Percentiles rank a stretch among this genome's conserved stretches.
phyloP scores from a whole-genome alignment of 2,797 vertebrate species.

The Harpagifer antarcticus region DNA sequence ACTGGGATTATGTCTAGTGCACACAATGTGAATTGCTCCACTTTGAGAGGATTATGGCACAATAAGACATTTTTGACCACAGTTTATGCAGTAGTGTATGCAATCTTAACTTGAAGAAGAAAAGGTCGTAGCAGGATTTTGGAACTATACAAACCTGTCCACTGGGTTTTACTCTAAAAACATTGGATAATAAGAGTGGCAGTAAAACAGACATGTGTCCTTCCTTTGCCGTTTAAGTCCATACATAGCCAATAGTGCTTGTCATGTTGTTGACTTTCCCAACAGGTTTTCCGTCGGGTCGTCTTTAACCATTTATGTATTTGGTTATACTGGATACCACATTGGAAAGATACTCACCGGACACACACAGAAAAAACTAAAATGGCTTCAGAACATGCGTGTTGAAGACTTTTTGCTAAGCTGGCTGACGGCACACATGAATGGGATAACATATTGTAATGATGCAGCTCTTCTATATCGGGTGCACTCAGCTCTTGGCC shows the following conservation, averaged over 20 bases:
- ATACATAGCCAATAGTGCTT: background rate
- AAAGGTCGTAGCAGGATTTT: constrained; percentile 1
- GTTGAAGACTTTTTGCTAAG: background rate
- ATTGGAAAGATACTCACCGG: background rate
- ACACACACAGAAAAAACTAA: background rate
- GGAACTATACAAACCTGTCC: background rate
- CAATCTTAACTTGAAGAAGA: constrained; percentile 17
- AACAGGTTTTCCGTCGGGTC: background rate
- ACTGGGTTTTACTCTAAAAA: constrained; percentile 6
- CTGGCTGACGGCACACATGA: background rate
- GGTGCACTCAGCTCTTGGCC: background rate
- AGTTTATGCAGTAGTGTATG: background rate
- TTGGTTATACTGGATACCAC: background rate
- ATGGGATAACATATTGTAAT: background rate
- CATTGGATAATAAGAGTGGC: background rate
- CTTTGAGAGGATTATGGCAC: constrained; percentile 30
- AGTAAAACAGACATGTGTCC: background rate
- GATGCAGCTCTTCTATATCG: background rate
- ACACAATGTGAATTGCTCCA: constrained; percentile 33
- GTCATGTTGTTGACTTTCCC: background rate
- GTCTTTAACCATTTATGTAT: background rate
- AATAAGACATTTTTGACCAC: constrained; percentile 3
- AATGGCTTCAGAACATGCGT: background rate
- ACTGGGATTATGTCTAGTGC: constrained; percentile 27
- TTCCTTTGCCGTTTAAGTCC: background rate